Evolutionary conservation across 2,888 invertebrate species (phyloP).

Genomic region (Nephrotoma guestfalica): DNA sequence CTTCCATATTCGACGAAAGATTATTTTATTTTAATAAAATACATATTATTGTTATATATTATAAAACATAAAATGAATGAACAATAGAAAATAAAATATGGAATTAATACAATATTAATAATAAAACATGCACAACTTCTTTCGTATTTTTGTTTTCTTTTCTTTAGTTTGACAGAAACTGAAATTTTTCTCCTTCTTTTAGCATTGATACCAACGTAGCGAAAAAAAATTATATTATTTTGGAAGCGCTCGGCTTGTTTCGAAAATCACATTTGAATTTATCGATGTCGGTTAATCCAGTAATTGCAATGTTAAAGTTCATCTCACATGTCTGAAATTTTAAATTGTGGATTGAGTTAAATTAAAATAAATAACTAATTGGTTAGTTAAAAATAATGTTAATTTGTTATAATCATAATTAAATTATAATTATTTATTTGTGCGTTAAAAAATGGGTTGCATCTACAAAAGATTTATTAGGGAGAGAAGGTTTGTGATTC

Average conservation of each 20-base stretch:
- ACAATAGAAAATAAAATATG: background rate
- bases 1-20: slow-evolving; percentile 36
- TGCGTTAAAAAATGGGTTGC: background rate
- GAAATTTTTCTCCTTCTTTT: background rate
- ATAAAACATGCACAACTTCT: background rate
- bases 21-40: background rate
- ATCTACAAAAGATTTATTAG: background rate
- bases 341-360: background rate
- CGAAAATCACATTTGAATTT: background rate
- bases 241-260: background rate
- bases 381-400: background rate
- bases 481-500: too few relatives aligned
- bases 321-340: background rate
- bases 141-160: background rate
- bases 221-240: background rate
- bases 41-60: background rate
- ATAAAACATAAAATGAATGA: background rate
- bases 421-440: background rate
- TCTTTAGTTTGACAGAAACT: background rate
- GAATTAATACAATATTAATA: background rate
- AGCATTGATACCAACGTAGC: background rate
- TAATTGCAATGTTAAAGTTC: background rate
- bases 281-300: background rate
- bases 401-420: background rate
- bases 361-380: background rate